A percentile compares a stretch with the other conserved stretches of the same genome.
These are phyloP conservation scores for Cirrhinus mrigala DNA, from an alignment of 2,797 vertebrate genomes.

Conservation along the genomic window DNA sequence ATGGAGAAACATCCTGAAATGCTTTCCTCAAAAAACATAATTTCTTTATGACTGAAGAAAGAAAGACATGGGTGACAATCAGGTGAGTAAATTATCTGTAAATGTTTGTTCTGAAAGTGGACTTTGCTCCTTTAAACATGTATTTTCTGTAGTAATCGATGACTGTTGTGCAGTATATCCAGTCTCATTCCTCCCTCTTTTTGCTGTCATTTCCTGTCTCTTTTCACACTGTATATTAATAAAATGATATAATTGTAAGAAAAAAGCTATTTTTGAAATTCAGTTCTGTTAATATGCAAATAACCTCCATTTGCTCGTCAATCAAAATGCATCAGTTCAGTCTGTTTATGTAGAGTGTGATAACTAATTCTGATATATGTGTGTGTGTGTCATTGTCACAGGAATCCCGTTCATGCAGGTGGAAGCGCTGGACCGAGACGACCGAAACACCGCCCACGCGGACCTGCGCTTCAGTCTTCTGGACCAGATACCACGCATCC, in stretches of 20 bases:
- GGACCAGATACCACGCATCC: conserved; percentile 80
- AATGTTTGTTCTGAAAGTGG: too few relatives aligned
- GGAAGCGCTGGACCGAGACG: conserved; percentile 76
- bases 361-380: conserved; percentile 5
- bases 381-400: conserved; percentile 57
- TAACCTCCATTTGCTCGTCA: conserved; percentile 1
- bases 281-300: conserved; percentile 3
- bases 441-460: conserved; percentile 80
- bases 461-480: conserved; percentile 83
- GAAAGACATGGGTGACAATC: too few relatives aligned
- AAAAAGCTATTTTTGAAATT: background rate
- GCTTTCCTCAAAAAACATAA: too few relatives aligned
- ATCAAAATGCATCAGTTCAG: background rate
- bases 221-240: background rate
- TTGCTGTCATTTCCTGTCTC: background rate
- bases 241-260: background rate
- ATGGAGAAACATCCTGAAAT: too few relatives aligned
- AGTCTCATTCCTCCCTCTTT: background rate
- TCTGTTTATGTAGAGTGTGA: background rate
- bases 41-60: too few relatives aligned
- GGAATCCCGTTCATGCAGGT: conserved; percentile 84
- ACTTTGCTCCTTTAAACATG: too few relatives aligned
- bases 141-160: background rate
- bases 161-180: background rate
- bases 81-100: too few relatives aligned